Evolutionary conservation across 1,140 invertebrate species (phyloP).

Genomic region (Metaphire vulgaris): DNA sequence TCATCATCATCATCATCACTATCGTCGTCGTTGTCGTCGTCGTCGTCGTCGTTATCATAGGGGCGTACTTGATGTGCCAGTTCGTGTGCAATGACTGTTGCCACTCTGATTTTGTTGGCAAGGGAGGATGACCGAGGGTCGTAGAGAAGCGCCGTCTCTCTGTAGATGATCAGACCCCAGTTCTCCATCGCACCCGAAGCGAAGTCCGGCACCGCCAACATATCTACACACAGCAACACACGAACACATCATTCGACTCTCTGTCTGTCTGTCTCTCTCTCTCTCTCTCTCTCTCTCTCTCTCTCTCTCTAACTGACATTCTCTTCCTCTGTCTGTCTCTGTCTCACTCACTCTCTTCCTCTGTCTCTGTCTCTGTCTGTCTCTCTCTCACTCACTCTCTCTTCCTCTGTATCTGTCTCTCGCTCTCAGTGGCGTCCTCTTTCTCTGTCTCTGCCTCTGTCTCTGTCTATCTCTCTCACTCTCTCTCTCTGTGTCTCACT

Average conservation of each 20-base stretch:
- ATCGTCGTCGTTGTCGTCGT: background rate
- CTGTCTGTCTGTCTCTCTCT: background rate
- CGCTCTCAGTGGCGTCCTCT: no score
- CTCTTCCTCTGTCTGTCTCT: no score
- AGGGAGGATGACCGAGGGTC: constrained; percentile 64
- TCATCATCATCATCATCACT: background rate
- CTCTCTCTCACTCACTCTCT: no score
- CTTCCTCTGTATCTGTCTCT: no score
- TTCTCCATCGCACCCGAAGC: constrained; percentile 58
- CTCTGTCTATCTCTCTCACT: no score
- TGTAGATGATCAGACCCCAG: constrained; percentile 87
- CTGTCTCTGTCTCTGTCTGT: no score
- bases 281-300: background rate
- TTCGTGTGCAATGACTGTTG: constrained; percentile 72
- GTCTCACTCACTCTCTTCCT: no score
- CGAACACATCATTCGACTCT: background rate
- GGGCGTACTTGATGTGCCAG: constrained; percentile 68
- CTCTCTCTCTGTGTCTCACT: no score
- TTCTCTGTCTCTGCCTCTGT: no score
- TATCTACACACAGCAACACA: background rate
- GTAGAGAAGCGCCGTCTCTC: constrained; percentile 70
- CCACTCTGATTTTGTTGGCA: constrained; percentile 68
- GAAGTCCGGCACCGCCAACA: constrained; percentile 41
- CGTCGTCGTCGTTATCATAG: no score
- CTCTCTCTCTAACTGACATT: no score